Evolutionary conservation across 2,113 vertebrate genomes (phyloP).

Genomic region (Sphaerodactylus townsendi): DNA sequence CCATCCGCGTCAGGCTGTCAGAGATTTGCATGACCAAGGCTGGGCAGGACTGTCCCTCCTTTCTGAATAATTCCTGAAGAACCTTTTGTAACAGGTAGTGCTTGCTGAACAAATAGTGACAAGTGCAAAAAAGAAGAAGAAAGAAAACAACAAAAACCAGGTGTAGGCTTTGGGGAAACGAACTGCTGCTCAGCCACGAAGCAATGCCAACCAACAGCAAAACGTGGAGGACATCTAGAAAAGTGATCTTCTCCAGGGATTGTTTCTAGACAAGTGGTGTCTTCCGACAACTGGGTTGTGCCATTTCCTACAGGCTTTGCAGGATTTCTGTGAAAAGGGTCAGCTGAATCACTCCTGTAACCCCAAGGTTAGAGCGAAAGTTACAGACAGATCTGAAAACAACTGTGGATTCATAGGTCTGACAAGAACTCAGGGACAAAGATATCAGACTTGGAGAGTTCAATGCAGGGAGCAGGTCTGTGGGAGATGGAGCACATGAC

Average conservation of each 20-base stretch:
- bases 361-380: background rate
- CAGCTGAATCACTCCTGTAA: background rate
- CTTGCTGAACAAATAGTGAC: background rate
- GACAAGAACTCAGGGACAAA: background rate
- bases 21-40: constrained; percentile 2
- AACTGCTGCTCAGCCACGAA: background rate
- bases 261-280: background rate
- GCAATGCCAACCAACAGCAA: background rate
- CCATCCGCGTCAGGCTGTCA: background rate
- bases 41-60: constrained; percentile 4
- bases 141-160: background rate
- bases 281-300: background rate
- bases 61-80: background rate
- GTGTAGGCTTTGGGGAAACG: background rate
- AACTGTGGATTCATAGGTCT: no score
- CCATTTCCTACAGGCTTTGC: background rate
- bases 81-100: background rate
- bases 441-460: background rate
- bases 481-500: no score
- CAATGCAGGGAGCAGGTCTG: background rate
- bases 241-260: background rate
- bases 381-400: background rate
- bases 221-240: background rate
- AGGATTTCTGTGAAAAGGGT: background rate
- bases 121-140: no score